A percentile compares a stretch with the other conserved stretches of the same genome.
phyloP scores from a whole-genome alignment of 2,797 vertebrate genomes.

The Streptopelia turtur region DNA sequence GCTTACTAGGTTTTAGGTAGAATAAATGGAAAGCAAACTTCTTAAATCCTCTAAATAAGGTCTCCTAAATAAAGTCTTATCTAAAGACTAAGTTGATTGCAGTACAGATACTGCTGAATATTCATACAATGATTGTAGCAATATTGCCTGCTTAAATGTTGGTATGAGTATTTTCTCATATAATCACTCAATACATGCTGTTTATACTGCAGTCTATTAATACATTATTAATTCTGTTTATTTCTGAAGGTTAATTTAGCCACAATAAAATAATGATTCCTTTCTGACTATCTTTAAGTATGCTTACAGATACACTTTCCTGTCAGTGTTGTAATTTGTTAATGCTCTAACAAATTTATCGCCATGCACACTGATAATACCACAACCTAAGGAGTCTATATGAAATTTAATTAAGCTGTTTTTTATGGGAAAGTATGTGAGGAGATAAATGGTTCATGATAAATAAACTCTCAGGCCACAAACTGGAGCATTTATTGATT shows the following conservation, averaged over 20 bases:
- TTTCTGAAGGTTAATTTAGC: not conserved
- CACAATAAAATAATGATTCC: not conserved
- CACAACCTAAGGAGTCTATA: not conserved
- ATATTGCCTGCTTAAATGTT: not conserved
- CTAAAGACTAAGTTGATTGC: not conserved
- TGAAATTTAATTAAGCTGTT: conserved; percentile 42
- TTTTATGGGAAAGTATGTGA: not conserved
- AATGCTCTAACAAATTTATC: not conserved
- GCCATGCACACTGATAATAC: not conserved
- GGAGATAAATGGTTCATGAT: conserved; percentile 33
- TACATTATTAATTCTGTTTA: not conserved
- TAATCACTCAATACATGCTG: not conserved
- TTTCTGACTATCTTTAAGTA: not conserved
- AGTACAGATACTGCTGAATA: not conserved
- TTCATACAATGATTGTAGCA: not conserved
- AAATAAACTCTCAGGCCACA: conserved; percentile 47
- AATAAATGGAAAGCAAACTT: not conserved
- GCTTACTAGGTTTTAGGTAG: not conserved
- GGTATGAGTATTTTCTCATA: not conserved
- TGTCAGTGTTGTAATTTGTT: not conserved
- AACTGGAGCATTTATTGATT: conserved; percentile 41
- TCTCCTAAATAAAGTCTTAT: not conserved
- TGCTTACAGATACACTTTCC: not conserved
- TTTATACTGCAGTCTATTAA: not conserved
- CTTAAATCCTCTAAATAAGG: not conserved